Percentiles rank a stretch among this genome's conserved stretches.
Evolutionary conservation across 2,113 vertebrate species (phyloP).

Genomic region (Salvator merianae): DNA sequence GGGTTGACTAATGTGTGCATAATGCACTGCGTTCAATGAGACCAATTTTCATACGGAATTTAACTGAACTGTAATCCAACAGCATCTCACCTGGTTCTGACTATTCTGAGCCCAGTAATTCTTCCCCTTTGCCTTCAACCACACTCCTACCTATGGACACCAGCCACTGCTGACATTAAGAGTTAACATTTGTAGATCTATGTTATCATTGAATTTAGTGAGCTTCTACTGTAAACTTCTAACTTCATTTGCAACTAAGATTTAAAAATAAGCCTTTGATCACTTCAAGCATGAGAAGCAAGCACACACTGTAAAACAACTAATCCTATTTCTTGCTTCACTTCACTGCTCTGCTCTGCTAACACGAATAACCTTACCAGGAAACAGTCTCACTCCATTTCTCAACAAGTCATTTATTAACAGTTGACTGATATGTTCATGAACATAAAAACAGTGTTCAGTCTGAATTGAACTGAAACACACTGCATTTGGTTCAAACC

Average conservation of each 20-base stretch:
- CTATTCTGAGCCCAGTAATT: too few relatives aligned
- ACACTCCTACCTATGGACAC: too few relatives aligned
- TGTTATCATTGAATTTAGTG: not conserved
- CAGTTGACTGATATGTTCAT: constrained; percentile 4
- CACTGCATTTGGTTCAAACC: too few relatives aligned
- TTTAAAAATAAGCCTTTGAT: constrained; percentile 37
- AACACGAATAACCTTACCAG: constrained; percentile 27
- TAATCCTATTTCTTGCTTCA: constrained; percentile 40
- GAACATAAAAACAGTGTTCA: too few relatives aligned
- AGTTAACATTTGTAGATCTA: not conserved
- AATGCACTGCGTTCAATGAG: too few relatives aligned
- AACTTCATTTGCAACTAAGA: constrained; percentile 6
- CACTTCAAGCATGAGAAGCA: constrained; percentile 6
- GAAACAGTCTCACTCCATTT: constrained; percentile 37
- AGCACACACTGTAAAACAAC: constrained; percentile 6
- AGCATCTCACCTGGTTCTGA: too few relatives aligned
- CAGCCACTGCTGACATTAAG: too few relatives aligned
- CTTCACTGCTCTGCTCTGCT: constrained; percentile 6
- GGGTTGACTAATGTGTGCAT: too few relatives aligned
- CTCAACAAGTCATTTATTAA: constrained; percentile 40
- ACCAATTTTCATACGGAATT: too few relatives aligned
- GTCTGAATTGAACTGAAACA: too few relatives aligned
- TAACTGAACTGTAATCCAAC: too few relatives aligned
- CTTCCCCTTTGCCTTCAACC: too few relatives aligned
- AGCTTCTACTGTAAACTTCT: not conserved